Evolutionary conservation across 2,888 invertebrate genomes (phyloP).

Genomic region (Rhynchonema sp.): DNA sequence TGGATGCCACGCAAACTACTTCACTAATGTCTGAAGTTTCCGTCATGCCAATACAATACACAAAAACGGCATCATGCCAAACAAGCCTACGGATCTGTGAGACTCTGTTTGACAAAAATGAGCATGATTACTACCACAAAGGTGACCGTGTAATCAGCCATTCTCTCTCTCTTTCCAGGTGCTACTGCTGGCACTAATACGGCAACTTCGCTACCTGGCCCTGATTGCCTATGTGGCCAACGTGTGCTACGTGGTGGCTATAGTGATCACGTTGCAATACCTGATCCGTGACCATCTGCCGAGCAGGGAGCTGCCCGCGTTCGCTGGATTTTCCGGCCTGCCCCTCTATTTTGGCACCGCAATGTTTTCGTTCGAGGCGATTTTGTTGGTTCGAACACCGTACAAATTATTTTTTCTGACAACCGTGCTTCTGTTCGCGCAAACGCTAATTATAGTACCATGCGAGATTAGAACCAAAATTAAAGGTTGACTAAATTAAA

Average conservation of each 20-base stretch:
- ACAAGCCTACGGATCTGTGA: no score
- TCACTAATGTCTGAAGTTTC: no score
- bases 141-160: no score
- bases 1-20: no score
- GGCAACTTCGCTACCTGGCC: neutral
- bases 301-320: slow-evolving; percentile 10
- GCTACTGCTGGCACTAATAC: neutral
- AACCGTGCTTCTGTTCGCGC: no score
- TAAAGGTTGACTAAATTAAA: no score
- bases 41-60: no score
- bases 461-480: no score
- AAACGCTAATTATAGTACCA: no score
- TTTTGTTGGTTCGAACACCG: slow-evolving; percentile 37
- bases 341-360: slow-evolving; percentile 85
- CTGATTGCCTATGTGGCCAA: neutral
- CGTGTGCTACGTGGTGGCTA: neutral
- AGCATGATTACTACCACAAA: no score
- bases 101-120: no score
- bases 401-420: slow-evolving; percentile 4
- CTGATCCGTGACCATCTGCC: neutral
- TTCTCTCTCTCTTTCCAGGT: neutral
- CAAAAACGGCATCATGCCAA: no score
- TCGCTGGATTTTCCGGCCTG: slow-evolving; percentile 27
- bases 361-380: slow-evolving; percentile 87
- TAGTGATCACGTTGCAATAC: neutral